A percentile compares a stretch with the other conserved stretches of the same genome.
Conservation (phyloP, 2,888 invertebrate species). For the Acanthosepion esculentum region DNA sequence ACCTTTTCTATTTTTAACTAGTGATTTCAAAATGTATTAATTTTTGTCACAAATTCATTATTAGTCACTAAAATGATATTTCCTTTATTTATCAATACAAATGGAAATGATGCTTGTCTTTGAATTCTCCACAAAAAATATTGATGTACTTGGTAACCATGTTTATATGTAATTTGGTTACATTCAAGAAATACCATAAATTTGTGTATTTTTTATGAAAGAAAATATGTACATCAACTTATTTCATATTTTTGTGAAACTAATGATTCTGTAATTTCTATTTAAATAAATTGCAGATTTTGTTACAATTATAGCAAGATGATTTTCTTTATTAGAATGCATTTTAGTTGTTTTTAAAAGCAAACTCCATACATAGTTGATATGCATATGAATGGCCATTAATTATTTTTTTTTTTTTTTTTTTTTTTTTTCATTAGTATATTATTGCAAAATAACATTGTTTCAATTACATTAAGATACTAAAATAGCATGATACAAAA, state of each 20-base stretch:
- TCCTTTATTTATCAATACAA: not conserved
- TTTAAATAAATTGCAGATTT: not conserved
- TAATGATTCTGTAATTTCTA: not conserved
- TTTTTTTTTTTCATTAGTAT: too few relatives aligned
- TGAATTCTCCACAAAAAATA: not conserved
- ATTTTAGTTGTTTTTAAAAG: too few relatives aligned
- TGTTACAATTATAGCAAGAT: not conserved
- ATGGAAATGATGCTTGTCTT: not conserved
- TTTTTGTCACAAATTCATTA: too few relatives aligned
- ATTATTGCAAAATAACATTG: too few relatives aligned
- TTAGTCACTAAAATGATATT: too few relatives aligned
- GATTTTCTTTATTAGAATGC: not conserved
- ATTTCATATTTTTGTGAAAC: not conserved
- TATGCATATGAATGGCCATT: too few relatives aligned
- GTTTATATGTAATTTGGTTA: not conserved
- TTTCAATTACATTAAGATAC: too few relatives aligned
- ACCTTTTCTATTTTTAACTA: not conserved
- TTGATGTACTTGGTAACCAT: not conserved
- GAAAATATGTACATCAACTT: not conserved
- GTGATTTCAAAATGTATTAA: not conserved
- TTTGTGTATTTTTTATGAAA: too few relatives aligned
- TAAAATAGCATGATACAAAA: too few relatives aligned
- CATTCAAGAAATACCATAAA: not conserved
- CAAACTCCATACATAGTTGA: too few relatives aligned
- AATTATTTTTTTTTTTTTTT: too few relatives aligned